Evolutionary conservation across 2,113 vertebrate genomes (phyloP).

Genomic region (Chionis minor): DNA sequence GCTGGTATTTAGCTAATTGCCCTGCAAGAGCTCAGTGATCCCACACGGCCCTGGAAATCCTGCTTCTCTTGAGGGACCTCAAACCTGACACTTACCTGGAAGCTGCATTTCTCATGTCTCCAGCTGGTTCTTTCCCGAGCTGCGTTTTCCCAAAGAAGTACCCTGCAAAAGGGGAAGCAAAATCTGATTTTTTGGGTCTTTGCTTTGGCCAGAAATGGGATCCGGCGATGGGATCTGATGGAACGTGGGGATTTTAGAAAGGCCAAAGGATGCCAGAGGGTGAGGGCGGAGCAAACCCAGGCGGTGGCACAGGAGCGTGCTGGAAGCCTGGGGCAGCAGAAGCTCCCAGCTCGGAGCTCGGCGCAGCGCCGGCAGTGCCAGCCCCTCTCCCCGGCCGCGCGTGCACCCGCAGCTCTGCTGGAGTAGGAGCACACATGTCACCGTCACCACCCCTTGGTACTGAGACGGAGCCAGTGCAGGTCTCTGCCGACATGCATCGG

Average conservation of each 20-base stretch:
- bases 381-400: rapidly evolving
- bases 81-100: background rate
- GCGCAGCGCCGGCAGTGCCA: rapidly evolving
- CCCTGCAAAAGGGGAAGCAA: background rate
- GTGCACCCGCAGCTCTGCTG: background rate
- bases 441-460: background rate
- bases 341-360: background rate
- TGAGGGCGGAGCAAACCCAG: background rate
- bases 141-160: background rate
- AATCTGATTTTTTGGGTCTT: background rate
- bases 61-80: background rate
- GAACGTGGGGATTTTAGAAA: background rate
- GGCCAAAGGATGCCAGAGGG: background rate
- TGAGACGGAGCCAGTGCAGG: background rate
- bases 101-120: background rate
- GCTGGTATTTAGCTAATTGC: background rate
- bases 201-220: background rate
- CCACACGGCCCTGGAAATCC: background rate
- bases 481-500: background rate
- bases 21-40: background rate
- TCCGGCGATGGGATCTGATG: background rate
- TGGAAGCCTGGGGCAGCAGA: background rate
- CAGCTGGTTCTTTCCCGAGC: background rate
- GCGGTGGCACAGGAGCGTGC: rapidly evolving
- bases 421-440: background rate